Percentiles rank a stretch among this genome's conserved stretches.
Conservation (phyloP, 2,888 invertebrate species). For the Drosophila affinis region DNA sequence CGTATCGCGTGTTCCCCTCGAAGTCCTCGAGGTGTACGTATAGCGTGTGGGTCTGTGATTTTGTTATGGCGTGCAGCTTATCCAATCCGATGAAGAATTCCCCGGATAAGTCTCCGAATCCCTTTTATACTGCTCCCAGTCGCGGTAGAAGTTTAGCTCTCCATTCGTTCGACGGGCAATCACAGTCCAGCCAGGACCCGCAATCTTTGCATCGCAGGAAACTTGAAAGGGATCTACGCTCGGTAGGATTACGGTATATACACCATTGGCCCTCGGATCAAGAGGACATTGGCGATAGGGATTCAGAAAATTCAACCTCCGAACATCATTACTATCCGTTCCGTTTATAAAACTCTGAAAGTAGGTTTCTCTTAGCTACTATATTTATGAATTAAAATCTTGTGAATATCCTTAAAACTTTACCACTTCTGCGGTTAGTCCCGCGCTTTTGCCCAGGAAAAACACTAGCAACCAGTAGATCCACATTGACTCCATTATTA, state of each 20-base stretch:
- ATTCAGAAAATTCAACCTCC: no score
- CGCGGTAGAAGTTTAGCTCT: conserved; percentile 86
- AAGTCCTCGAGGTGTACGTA: conserved; percentile 87
- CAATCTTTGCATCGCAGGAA: conserved; percentile 82
- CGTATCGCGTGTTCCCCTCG: conserved; percentile 76
- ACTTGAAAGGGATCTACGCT: conserved; percentile 85
- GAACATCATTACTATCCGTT: background rate
- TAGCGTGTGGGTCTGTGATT: conserved; percentile 84
- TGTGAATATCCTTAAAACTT: background rate
- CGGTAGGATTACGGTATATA: background rate
- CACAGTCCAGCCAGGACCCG: conserved; percentile 88
- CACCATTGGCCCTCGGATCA: background rate
- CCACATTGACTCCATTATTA: background rate
- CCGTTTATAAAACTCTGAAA: background rate
- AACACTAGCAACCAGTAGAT: background rate
- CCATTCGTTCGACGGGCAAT: conserved; percentile 87
- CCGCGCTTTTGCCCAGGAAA: background rate
- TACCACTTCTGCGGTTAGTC: no score
- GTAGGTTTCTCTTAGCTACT: background rate
- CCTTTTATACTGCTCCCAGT: conserved; percentile 87
- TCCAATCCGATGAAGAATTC: conserved; percentile 89
- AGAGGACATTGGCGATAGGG: background rate
- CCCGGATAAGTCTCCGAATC: conserved; percentile 88
- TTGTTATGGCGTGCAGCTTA: conserved; percentile 85
- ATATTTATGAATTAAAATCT: background rate